These are phyloP conservation scores for Procambarus virginalis DNA, from an alignment of 1,140 invertebrate species.

Conservation along the genomic window DNA sequence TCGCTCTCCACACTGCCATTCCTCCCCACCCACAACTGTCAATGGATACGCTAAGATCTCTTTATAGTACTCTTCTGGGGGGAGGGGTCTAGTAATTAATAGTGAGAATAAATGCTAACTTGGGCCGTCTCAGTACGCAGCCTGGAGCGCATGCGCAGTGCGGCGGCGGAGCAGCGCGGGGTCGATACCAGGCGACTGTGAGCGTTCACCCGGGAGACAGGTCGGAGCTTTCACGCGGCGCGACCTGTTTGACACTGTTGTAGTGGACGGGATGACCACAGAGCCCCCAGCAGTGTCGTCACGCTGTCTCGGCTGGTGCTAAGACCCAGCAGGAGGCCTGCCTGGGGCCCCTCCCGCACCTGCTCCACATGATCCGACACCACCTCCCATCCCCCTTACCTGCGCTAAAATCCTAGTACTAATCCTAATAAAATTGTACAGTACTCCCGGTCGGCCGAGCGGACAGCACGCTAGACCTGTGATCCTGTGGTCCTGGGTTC, in stretches of 20 bases:
- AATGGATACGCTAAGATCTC: too few species aligned
- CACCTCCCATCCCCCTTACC: background rate
- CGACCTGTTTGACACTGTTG: constrained; percentile 10
- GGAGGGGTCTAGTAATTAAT: background rate
- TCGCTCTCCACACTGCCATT: background rate
- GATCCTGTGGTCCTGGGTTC: too few species aligned
- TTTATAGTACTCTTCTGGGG: too few species aligned
- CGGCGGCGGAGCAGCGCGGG: constrained; percentile 8
- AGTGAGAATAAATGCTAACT: constrained; percentile 31
- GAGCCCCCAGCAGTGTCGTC: background rate
- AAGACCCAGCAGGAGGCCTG: background rate
- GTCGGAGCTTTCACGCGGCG: background rate
- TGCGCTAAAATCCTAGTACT: background rate
- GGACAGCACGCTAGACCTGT: too few species aligned
- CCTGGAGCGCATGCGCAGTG: constrained; percentile 17
- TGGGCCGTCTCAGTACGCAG: constrained; percentile 40
- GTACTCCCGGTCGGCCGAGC: too few species aligned
- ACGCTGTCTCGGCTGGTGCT: background rate
- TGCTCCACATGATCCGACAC: background rate
- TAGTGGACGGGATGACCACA: background rate
- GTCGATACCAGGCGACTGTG: too few species aligned
- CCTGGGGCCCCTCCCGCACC: background rate
- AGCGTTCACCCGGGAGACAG: background rate
- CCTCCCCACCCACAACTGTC: background rate
- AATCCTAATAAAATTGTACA: background rate